Evolutionary conservation across 2,888 invertebrate species (phyloP), one percentile per base, ranked within the genome.

Genomic region (Bombylius major): DNA sequence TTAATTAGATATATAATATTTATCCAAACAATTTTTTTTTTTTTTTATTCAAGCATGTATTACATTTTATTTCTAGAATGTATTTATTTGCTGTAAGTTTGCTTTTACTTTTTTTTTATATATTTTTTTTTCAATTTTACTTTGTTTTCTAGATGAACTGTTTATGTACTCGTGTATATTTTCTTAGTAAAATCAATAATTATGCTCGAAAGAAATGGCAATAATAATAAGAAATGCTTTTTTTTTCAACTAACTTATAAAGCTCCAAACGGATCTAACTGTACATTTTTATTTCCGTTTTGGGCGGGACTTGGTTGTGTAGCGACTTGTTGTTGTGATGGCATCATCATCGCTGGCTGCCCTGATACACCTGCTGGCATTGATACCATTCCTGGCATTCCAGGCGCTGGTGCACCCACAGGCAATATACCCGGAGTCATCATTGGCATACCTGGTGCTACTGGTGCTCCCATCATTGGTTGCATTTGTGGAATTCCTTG

Each of bases 191-290:
- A 23, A 23, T 23, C n/a, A n/a, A 23, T 23, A 23, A 23, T 23
- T 23, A 23, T 23, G 23, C 23, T 23, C 23, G 23, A 23, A 23
- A 23, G 3, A 23, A 23, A 23, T 23, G 23, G 23, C 23, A 23
- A 23, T 23, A 23, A 23, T 23, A 23, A 3, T 23, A 23, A 23
- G 23, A 23, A 23, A 23, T 23, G 3, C n/a, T n/a, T 23, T 23
- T 23, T 23, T 23, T 23, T 23, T 23, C 23, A 36, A 36, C 7
- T 56, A 51, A 57, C 50, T 74, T 74, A 74, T 70, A 74, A 71
- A 65, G 77, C 78, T 66, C 78, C 78, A 66, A 78, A 78, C 59
- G 78, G 78, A 73, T 78, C 78, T 60, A 78, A 69, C 65, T 77
- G 77, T 60, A 77, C 73, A 66, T 71, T 75, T 68, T 64, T 65